phyloP scores from a whole-genome alignment of 2,888 invertebrate species.

The Autographa pulchrina region DNA sequence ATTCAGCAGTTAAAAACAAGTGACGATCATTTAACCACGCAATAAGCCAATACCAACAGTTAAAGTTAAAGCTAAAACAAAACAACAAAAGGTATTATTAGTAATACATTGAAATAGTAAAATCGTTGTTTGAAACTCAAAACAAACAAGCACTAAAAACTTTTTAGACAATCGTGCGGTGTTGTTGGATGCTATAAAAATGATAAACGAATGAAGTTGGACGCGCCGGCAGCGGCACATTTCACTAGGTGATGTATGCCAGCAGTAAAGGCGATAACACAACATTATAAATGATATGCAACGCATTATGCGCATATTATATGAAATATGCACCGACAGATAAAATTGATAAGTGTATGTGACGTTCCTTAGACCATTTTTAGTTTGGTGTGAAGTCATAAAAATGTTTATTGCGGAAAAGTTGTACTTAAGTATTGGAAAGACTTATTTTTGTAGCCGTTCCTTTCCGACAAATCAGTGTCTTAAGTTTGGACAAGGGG shows the following conservation, averaged over 20 bases:
- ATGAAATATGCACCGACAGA: constrained; percentile 50
- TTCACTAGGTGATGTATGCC: constrained; percentile 56
- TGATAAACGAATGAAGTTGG: constrained; percentile 61
- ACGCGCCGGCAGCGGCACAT: constrained; percentile 50
- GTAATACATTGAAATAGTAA: neutral
- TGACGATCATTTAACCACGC: no score
- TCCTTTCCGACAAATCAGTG: neutral
- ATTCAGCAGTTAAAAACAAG: no score
- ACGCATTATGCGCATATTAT: constrained; percentile 47
- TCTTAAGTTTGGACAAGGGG: no score
- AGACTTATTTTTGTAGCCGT: neutral
- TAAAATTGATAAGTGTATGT: constrained; percentile 54
- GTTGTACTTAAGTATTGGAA: neutral
- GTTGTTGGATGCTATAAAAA: constrained; percentile 57
- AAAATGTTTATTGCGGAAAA: constrained; percentile 13
- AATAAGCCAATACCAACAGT: no score
- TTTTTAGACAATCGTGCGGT: constrained; percentile 45
- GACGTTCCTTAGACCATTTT: constrained; percentile 25
- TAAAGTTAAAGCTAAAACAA: no score
- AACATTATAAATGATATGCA: constrained; percentile 57
- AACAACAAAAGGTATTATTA: no score
- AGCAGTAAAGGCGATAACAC: constrained; percentile 55
- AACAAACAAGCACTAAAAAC: constrained; percentile 35
- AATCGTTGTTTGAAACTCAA: constrained; percentile 9
- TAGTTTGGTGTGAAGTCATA: constrained; percentile 7